phyloP scores from a whole-genome alignment of 2,113 vertebrate genomes.

The Raja brachyura region DNA sequence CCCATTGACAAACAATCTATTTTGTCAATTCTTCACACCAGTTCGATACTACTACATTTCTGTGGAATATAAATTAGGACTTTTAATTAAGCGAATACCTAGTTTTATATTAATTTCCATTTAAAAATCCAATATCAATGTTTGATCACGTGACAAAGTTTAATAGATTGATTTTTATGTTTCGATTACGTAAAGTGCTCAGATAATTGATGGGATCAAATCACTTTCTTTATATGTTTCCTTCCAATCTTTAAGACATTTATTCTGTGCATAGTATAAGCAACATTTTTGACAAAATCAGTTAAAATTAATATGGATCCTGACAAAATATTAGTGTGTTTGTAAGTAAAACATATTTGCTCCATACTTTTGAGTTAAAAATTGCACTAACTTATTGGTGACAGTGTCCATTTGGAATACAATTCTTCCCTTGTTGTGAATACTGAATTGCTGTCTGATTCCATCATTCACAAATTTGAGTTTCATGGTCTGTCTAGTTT shows the following conservation, averaged over 20 bases:
- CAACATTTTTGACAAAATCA: neutral
- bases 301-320: neutral
- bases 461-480: constrained; percentile 24
- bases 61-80: neutral
- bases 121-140: neutral
- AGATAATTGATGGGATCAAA: neutral
- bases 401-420: neutral
- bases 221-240: neutral
- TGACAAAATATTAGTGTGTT: neutral
- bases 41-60: neutral
- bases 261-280: neutral
- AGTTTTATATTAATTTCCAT: neutral
- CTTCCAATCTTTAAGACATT: neutral
- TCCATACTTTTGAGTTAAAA: neutral
- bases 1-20: neutral
- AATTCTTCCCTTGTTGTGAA: neutral
- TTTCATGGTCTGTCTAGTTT: neutral
- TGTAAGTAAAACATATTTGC: neutral
- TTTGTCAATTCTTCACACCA: neutral
- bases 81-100: neutral
- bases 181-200: neutral
- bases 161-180: neutral
- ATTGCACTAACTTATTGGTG: neutral
- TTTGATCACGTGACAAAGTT: neutral
- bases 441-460: constrained; percentile 30